These are phyloP conservation scores for Dicerorhinus sumatrensis DNA, from an alignment of 2,113 vertebrate species.

Conservation along the genomic window DNA sequence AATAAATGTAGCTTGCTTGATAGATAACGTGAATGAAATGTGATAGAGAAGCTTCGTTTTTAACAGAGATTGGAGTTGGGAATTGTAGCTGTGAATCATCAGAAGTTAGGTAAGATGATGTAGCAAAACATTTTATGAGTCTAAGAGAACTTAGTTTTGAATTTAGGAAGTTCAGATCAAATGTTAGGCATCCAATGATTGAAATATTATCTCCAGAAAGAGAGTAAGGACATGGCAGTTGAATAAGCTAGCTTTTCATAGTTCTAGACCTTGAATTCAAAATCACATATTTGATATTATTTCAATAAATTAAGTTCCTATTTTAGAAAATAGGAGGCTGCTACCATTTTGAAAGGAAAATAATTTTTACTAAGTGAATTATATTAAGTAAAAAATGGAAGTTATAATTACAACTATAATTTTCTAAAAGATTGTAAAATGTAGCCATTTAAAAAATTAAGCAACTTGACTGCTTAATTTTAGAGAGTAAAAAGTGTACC, in stretches of 20 bases:
- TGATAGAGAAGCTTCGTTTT: neutral
- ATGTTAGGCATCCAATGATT: neutral
- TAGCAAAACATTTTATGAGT: neutral
- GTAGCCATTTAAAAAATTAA: constrained; percentile 20
- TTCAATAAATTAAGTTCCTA: neutral
- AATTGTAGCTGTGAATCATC: neutral
- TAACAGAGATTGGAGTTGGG: neutral
- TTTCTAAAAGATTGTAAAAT: constrained; percentile 12
- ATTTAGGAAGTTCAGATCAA: neutral
- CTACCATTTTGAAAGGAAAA: constrained; percentile 39
- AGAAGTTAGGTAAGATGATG: neutral
- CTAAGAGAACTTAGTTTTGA: neutral
- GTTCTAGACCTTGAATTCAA: neutral
- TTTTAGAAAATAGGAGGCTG: neutral
- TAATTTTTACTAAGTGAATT: constrained; percentile 56
- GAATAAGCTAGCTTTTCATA: constrained; percentile 15
- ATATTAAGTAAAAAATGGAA: constrained; percentile 7
- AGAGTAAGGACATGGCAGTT: neutral
- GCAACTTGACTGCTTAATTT: neutral
- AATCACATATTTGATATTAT: neutral
- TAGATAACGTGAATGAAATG: neutral
- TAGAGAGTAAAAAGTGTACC: neutral
- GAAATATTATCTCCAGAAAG: neutral
- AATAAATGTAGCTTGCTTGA: neutral
- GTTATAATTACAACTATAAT: constrained; percentile 27